Evolutionary conservation across 2,888 invertebrate genomes (phyloP).

Genomic region (Pediacus dermestoides): DNA sequence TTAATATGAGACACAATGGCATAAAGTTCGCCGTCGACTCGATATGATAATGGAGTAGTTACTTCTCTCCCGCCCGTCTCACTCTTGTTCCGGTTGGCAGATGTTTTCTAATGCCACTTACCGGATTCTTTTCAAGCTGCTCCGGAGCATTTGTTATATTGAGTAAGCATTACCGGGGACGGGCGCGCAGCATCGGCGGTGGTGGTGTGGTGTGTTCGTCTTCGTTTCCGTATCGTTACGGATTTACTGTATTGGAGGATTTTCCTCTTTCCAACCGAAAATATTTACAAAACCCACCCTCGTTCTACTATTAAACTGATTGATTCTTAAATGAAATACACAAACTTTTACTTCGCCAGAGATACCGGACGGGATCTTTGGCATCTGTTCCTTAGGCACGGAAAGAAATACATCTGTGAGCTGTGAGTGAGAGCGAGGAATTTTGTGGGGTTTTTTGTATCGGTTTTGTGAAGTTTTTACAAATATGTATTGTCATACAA

Average conservation of each 20-base stretch:
- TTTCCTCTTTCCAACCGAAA: constrained; percentile 3
- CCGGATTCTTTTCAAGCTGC: constrained; percentile 23
- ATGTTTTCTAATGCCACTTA: constrained; percentile 31
- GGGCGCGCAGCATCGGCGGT: neutral
- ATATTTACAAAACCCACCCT: constrained; percentile 5
- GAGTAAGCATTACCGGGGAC: constrained; percentile 2
- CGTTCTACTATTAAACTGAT: constrained; percentile 4
- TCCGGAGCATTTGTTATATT: constrained; percentile 9
- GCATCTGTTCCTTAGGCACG: too few species aligned
- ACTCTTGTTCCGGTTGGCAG: constrained; percentile 23
- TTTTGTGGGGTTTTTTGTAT: too few species aligned
- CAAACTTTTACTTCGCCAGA: constrained; percentile 2
- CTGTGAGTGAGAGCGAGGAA: too few species aligned
- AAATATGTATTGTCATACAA: too few species aligned
- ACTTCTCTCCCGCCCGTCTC: constrained; percentile 16
- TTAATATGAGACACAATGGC: constrained; percentile 34
- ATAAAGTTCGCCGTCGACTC: constrained; percentile 28
- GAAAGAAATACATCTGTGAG: too few species aligned
- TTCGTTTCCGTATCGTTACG: neutral
- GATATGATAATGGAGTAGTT: constrained; percentile 29
- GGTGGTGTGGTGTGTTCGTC: too few species aligned
- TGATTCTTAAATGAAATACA: constrained; percentile 6
- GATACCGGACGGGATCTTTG: neutral
- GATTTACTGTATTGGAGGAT: constrained; percentile 1
- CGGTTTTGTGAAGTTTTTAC: too few species aligned